Percentiles rank a stretch among this genome's conserved stretches.
Conservation (phyloP, 2,113 vertebrate species). For the Lynx canadensis region DNA sequence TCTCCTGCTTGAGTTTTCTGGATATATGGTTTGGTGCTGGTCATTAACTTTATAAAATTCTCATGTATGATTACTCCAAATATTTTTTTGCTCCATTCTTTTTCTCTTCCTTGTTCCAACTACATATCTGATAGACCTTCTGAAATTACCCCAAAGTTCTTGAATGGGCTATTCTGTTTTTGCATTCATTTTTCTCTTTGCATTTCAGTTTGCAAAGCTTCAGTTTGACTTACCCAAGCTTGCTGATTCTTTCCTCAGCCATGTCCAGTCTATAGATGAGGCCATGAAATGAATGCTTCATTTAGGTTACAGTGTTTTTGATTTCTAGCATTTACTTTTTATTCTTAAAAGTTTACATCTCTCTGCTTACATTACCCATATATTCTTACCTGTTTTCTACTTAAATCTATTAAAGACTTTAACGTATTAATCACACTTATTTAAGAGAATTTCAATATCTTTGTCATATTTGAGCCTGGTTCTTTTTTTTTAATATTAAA, state of each 20-base stretch:
- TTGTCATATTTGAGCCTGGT: neutral
- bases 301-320: neutral
- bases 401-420: neutral
- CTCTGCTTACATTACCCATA: neutral
- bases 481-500: neutral
- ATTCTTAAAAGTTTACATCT: neutral
- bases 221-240: neutral
- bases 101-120: neutral
- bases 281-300: neutral
- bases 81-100: neutral
- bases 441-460: constrained; percentile 7
- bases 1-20: neutral
- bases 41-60: neutral
- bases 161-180: neutral
- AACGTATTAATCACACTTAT: neutral
- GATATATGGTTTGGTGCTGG: neutral
- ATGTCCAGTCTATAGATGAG: neutral
- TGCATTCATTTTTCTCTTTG: neutral
- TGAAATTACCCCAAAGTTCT: neutral
- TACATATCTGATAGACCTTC: neutral
- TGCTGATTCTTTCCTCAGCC: neutral
- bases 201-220: neutral
- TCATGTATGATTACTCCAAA: neutral
- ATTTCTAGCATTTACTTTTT: constrained; percentile 1
- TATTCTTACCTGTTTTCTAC: neutral